A percentile compares a stretch with the other conserved stretches of the same genome.
phyloP scores from a whole-genome alignment of 1,140 invertebrate species.

The Littorina saxatilis region DNA sequence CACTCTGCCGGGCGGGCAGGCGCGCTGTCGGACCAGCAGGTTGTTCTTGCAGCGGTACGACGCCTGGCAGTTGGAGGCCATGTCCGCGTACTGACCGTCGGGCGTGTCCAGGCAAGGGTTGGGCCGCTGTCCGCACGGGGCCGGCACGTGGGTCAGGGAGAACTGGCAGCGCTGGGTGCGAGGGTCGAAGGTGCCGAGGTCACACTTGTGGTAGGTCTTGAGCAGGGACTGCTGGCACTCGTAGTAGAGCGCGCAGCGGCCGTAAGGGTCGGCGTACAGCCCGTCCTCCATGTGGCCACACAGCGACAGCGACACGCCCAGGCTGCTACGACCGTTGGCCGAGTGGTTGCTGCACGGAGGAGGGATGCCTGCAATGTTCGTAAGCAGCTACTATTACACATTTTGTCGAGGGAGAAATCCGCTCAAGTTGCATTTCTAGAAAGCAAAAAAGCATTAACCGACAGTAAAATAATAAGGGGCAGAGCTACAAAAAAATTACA shows the following conservation, averaged over 20 bases:
- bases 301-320: conserved; percentile 4
- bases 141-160: not conserved
- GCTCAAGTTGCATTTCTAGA: not conserved
- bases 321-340: not conserved
- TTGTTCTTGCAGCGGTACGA: conserved; percentile 38
- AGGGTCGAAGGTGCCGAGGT: conserved; percentile 42
- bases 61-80: conserved; percentile 33
- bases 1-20: conserved; percentile 33
- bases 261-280: conserved; percentile 47
- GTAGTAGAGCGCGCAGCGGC: conserved; percentile 48
- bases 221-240: conserved; percentile 35
- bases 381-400: not conserved
- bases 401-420: not conserved
- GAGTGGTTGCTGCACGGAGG: conserved; percentile 11
- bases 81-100: conserved; percentile 40
- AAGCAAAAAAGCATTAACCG: too few species aligned
- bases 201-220: conserved; percentile 41
- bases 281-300: conserved; percentile 42
- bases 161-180: conserved; percentile 31
- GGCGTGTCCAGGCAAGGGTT: conserved; percentile 41
- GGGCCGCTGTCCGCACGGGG: conserved; percentile 40
- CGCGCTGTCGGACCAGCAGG: conserved; percentile 17
- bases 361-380: not conserved
- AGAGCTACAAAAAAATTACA: too few species aligned
- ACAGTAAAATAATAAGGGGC: not conserved